Evolutionary conservation across 2,888 invertebrate genomes (phyloP).

Genomic region (Amphipyra tragopoginis): DNA sequence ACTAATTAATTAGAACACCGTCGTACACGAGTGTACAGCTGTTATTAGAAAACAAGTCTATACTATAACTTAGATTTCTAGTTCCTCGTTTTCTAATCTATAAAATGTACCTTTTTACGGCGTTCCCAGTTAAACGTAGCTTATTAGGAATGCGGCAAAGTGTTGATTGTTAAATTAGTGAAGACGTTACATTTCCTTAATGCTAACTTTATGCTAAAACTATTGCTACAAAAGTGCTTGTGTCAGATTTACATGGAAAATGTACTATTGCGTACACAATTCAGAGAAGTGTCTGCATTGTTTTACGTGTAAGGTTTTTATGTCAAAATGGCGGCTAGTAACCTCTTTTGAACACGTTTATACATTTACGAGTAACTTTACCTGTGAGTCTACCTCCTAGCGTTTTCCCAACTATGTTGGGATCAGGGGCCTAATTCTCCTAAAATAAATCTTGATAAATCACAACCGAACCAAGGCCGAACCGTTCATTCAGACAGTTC

Average conservation of each 20-base stretch:
- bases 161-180: constrained; percentile 21
- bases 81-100: constrained; percentile 71
- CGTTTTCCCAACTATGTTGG: no score
- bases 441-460: no score
- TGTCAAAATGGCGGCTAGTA: no score
- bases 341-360: no score
- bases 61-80: constrained; percentile 60
- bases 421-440: no score
- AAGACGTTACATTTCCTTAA: constrained; percentile 3
- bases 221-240: neutral
- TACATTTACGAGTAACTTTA: no score
- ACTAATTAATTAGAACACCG: constrained; percentile 18
- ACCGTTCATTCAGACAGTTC: no score
- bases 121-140: neutral
- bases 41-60: constrained; percentile 68
- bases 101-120: constrained; percentile 51
- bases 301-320: neutral
- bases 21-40: constrained; percentile 53
- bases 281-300: constrained; percentile 4
- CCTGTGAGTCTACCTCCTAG: no score
- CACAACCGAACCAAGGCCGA: no score
- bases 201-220: constrained; percentile 12
- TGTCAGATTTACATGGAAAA: neutral
- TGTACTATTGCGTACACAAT: constrained; percentile 1
- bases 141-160: neutral